A percentile compares a stretch with the other conserved stretches of the same genome.
Evolutionary conservation across 2,113 vertebrate genomes (phyloP).

Genomic region (Haemorhous mexicanus): DNA sequence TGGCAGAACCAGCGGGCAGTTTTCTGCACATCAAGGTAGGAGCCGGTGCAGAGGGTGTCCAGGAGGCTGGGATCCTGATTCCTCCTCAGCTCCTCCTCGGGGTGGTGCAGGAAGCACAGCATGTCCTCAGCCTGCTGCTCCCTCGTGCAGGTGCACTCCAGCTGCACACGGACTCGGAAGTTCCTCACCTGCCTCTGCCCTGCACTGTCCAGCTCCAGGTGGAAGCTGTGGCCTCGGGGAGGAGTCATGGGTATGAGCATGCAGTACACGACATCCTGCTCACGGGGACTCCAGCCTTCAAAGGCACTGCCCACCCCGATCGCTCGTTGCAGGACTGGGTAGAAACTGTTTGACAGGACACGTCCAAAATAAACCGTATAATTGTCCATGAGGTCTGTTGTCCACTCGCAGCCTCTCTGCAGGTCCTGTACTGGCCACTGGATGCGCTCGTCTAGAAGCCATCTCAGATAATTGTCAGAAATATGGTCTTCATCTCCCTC

Average conservation of each 20-base stretch:
- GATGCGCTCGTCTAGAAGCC: neutral
- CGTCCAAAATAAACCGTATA: rapidly evolving
- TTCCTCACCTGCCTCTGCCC: neutral
- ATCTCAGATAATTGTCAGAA: neutral
- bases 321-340: neutral
- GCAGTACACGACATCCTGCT: rapidly evolving
- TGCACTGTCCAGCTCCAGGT: neutral
- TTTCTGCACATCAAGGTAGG: too few species aligned
- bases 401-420: neutral
- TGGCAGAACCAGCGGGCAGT: too few species aligned
- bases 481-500: neutral
- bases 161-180: neutral
- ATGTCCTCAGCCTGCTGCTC: neutral
- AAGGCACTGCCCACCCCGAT: neutral
- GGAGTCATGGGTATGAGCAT: neutral
- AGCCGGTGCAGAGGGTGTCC: too few species aligned
- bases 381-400: neutral
- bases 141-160: neutral
- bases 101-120: neutral
- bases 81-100: neutral
- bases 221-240: neutral
- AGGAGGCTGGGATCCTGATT: neutral
- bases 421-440: neutral
- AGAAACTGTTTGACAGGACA: neutral
- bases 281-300: neutral